phyloP scores from a whole-genome alignment of 2,113 vertebrate species.

The Ctenomys sociabilis region DNA sequence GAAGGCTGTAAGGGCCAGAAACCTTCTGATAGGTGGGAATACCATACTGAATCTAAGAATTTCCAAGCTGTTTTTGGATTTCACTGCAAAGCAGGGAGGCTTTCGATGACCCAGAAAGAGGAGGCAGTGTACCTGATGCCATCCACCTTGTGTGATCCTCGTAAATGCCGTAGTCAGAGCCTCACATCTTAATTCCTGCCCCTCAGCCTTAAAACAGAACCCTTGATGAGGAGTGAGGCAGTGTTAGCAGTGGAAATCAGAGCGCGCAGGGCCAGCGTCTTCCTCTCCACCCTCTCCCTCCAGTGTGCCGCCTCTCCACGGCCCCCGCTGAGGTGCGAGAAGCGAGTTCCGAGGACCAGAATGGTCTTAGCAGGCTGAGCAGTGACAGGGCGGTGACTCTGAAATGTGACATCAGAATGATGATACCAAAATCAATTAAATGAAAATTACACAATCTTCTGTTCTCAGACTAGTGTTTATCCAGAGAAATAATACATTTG shows the following conservation, averaged over 20 bases:
- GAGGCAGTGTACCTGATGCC: too few relatives aligned
- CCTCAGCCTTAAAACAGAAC: background rate
- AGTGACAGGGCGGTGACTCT: background rate
- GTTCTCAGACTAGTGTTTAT: slow-evolving; percentile 89
- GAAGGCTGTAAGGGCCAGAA: background rate
- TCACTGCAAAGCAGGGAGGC: background rate
- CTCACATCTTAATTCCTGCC: background rate
- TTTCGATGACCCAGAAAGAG: slow-evolving; percentile 11
- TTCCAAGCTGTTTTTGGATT: background rate
- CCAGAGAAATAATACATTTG: slow-evolving; percentile 90
- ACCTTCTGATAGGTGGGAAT: background rate
- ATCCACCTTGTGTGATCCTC: background rate
- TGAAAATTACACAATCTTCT: slow-evolving; percentile 90
- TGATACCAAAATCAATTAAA: slow-evolving; percentile 38
- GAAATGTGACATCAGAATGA: background rate
- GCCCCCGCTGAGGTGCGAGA: background rate
- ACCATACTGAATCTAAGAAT: background rate
- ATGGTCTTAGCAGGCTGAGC: background rate
- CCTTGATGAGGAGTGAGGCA: background rate
- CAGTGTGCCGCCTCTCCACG: background rate
- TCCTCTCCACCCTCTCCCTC: background rate
- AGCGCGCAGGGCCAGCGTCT: background rate
- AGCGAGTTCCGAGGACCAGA: background rate
- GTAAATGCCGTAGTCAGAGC: background rate
- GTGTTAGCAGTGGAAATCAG: background rate